Evolutionary conservation across 1,140 invertebrate genomes (phyloP).

Genomic region (Papilio aristodemus): DNA sequence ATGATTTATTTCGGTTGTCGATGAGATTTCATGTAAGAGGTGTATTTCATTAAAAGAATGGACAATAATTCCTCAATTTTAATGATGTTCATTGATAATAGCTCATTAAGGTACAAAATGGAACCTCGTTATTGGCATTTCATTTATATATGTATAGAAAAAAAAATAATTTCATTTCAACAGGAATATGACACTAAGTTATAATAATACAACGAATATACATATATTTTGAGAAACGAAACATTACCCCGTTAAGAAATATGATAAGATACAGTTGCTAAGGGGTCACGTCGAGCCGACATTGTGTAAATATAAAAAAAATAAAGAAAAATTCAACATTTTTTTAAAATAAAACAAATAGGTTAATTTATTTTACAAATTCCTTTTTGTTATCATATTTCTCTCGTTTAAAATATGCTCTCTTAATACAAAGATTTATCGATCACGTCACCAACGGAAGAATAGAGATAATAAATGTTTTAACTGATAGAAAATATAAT

Average conservation of each 20-base stretch:
- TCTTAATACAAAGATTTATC: slow-evolving; percentile 80
- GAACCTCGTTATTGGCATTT: slow-evolving; percentile 69
- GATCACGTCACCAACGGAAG: slow-evolving; percentile 74
- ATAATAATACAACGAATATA: slow-evolving; percentile 72
- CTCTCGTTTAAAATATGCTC: slow-evolving; percentile 78
- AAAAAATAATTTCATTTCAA: slow-evolving; percentile 68
- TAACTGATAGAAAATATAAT: slow-evolving; percentile 59
- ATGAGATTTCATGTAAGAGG: slow-evolving; percentile 40
- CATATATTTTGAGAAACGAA: slow-evolving; percentile 61
- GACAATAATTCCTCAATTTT: slow-evolving; percentile 66
- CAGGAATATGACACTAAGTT: slow-evolving; percentile 68
- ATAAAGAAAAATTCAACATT: slow-evolving; percentile 55
- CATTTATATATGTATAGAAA: slow-evolving; percentile 75
- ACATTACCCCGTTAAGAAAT: slow-evolving; percentile 52
- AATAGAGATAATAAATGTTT: slow-evolving; percentile 51
- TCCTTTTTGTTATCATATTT: slow-evolving; percentile 80
- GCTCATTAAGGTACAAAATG: slow-evolving; percentile 74
- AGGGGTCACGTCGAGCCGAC: slow-evolving; percentile 40
- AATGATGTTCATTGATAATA: slow-evolving; percentile 69
- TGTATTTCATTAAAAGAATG: slow-evolving; percentile 64
- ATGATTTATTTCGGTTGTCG: slow-evolving; percentile 23
- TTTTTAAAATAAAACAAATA: slow-evolving; percentile 79
- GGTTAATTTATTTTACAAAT: slow-evolving; percentile 80
- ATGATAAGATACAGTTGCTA: slow-evolving; percentile 49
- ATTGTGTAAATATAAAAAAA: slow-evolving; percentile 40